These are phyloP conservation scores for Sinocyclocheilus rhinocerous DNA, from an alignment of 2,113 vertebrate genomes.

Conservation along the genomic window DNA sequence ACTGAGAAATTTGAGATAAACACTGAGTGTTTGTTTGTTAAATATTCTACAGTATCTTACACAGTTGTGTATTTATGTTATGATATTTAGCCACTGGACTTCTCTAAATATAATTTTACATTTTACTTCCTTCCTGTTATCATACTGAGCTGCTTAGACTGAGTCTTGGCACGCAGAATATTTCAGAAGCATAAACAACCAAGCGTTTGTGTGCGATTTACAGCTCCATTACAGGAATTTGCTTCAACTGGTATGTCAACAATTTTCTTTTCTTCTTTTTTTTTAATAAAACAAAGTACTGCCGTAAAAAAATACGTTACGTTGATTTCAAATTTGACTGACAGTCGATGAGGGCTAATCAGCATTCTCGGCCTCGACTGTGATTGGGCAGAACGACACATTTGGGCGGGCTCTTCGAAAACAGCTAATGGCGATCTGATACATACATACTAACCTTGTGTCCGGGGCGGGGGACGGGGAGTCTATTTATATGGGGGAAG, in stretches of 20 bases:
- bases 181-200: background rate
- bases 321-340: too few species aligned
- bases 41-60: background rate
- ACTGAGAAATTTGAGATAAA: too few species aligned
- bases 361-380: too few species aligned
- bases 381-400: slow-evolving; percentile 7
- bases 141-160: background rate
- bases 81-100: background rate
- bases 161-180: background rate
- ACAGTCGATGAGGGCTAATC: too few species aligned
- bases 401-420: rapidly evolving
- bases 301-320: too few species aligned
- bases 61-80: background rate
- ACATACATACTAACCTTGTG: background rate
- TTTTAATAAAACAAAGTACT: too few species aligned
- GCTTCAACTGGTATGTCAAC: too few species aligned
- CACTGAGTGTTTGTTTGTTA: background rate
- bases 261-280: too few species aligned
- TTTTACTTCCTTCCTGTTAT: background rate
- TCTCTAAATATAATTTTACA: background rate
- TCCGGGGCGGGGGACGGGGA: background rate
- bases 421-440: slow-evolving; percentile 60
- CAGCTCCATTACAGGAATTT: background rate
- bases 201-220: background rate
- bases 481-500: slow-evolving; percentile 43